Conservation (phyloP, 2,113 vertebrate genomes). For the Hiodon tergisus region DNA sequence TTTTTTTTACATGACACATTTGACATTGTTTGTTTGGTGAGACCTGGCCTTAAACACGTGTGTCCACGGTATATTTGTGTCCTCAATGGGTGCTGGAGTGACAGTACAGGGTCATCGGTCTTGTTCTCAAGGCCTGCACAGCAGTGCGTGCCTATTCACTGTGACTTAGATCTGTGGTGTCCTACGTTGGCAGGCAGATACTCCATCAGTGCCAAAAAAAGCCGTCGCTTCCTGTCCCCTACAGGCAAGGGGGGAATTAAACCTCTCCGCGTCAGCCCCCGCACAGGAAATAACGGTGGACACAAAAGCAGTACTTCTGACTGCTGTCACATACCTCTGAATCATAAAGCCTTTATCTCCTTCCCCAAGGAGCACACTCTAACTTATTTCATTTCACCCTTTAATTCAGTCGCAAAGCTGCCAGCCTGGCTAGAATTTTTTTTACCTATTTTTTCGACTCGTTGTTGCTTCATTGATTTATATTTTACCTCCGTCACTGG, state of each 20-base stretch:
- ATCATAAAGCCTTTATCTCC: conserved; percentile 7
- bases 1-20: too few species aligned
- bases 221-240: not conserved
- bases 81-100: not conserved
- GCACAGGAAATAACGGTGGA: not conserved
- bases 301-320: not conserved
- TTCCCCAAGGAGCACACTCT: not conserved
- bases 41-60: not conserved
- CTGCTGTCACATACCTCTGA: too few species aligned
- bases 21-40: too few species aligned
- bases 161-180: not conserved
- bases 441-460: not conserved
- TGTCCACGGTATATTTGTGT: not conserved
- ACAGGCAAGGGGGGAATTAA: not conserved
- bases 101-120: not conserved
- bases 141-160: not conserved
- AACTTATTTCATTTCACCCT: conserved; percentile 10
- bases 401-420: conserved; percentile 18
- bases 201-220: not conserved
- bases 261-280: not conserved
- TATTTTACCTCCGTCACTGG: not conserved
- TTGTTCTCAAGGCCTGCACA: not conserved
- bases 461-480: not conserved
- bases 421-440: conserved; percentile 24
- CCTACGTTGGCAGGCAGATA: not conserved